phyloP scores from a whole-genome alignment of 2,888 invertebrate species.

The Amblyjoppa fuscipennis region DNA sequence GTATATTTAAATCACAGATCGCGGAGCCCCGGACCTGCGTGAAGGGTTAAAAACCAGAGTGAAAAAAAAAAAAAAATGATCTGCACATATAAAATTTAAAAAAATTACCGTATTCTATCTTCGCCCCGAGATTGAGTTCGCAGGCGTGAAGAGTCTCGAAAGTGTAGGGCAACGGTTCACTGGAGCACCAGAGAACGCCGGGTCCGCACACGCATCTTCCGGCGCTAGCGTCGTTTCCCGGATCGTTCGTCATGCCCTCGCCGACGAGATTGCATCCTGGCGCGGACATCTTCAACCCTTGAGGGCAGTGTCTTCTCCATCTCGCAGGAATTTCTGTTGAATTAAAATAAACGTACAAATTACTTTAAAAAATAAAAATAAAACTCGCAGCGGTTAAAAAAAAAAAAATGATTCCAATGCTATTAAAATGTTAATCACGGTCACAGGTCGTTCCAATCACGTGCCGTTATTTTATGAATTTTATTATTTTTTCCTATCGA shows the following conservation, averaged over 20 bases:
- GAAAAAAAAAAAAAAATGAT: too few species aligned
- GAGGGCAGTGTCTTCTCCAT: conserved; percentile 82
- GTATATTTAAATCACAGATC: too few species aligned
- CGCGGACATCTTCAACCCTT: conserved; percentile 79
- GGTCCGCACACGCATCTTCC: conserved; percentile 83
- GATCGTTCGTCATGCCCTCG: conserved; percentile 75
- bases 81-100: too few species aligned
- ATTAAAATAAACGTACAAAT: conserved; percentile 2
- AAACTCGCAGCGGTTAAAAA: not conserved
- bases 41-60: too few species aligned
- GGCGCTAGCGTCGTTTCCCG: conserved; percentile 73
- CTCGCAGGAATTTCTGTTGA: conserved; percentile 82
- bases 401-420: not conserved
- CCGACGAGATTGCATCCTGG: conserved; percentile 82
- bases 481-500: not conserved
- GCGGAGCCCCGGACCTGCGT: too few species aligned
- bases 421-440: not conserved
- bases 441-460: too few species aligned
- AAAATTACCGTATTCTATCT: conserved; percentile 81
- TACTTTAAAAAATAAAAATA: not conserved
- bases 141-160: conserved; percentile 82
- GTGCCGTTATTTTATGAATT: too few species aligned
- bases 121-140: conserved; percentile 82
- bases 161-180: conserved; percentile 80
- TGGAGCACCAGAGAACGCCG: conserved; percentile 82